Evolutionary conservation across 2,113 vertebrate genomes (phyloP).

Genomic region (Aix galericulata): DNA sequence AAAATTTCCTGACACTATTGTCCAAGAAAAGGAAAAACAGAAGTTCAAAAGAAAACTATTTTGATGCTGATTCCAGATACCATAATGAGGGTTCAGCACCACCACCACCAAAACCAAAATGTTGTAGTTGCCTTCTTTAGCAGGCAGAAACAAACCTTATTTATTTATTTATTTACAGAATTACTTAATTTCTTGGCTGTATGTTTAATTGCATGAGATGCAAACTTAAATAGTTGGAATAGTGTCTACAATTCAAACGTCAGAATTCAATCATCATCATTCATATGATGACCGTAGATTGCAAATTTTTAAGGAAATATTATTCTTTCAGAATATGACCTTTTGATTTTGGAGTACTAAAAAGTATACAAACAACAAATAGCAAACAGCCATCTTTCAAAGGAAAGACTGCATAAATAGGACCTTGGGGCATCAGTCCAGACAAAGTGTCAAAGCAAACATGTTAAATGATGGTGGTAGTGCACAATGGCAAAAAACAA

Average conservation of each 20-base stretch:
- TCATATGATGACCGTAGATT: rapidly evolving
- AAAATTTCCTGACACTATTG: neutral
- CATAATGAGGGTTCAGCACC: neutral
- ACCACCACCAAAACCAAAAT: neutral
- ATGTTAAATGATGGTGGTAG: neutral
- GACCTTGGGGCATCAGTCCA: neutral
- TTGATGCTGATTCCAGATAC: neutral
- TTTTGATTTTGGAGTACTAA: neutral
- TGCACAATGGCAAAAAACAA: neutral
- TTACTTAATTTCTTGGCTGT: neutral
- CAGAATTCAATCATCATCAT: neutral
- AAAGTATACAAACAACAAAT: neutral
- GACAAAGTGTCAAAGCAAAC: neutral
- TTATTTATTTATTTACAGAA: neutral
- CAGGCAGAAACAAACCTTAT: neutral
- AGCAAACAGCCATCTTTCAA: neutral
- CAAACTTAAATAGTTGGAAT: neutral
- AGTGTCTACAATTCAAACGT: neutral
- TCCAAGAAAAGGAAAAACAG: neutral
- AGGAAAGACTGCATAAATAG: neutral
- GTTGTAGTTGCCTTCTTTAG: neutral
- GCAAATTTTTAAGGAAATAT: neutral
- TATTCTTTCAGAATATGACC: neutral
- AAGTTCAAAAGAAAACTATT: neutral
- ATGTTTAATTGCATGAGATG: neutral